Percentiles rank a stretch among this genome's conserved stretches.
phyloP scores from a whole-genome alignment of 1,140 invertebrate species.

The Papilio helenus region DNA sequence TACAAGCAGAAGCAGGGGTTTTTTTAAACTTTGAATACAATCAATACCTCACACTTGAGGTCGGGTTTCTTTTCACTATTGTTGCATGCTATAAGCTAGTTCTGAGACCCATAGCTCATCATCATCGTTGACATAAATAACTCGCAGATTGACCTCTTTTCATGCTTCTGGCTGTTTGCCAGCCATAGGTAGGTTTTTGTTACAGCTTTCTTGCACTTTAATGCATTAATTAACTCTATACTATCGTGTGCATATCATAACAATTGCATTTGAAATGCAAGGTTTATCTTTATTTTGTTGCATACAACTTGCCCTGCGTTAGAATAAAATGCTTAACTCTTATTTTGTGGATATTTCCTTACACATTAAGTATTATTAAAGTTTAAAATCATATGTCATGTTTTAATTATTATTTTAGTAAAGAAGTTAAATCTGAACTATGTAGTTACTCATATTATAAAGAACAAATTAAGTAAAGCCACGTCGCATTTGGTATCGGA shows the following conservation, averaged over 20 bases:
- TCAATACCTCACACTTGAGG: background rate
- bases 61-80: background rate
- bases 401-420: too few relatives aligned
- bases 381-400: too few relatives aligned
- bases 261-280: background rate
- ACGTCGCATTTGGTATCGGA: background rate
- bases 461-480: background rate
- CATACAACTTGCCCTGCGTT: too few relatives aligned
- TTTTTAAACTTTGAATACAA: too few relatives aligned
- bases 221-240: slow-evolving; percentile 10
- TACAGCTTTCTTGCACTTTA: slow-evolving; percentile 6
- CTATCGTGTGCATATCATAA: background rate
- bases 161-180: slow-evolving; percentile 22
- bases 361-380: too few relatives aligned
- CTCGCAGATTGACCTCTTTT: slow-evolving; percentile 27
- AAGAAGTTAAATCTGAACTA: too few relatives aligned
- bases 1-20: too few relatives aligned
- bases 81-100: background rate
- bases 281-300: too few relatives aligned
- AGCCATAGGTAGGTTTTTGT: slow-evolving; percentile 27
- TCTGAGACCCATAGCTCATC: slow-evolving; percentile 13
- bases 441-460: too few relatives aligned
- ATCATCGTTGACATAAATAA: slow-evolving; percentile 36
- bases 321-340: background rate
- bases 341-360: background rate